Evolutionary conservation across 2,113 vertebrate genomes (phyloP).

Genomic region (Phalacrocorax aristotelis): DNA sequence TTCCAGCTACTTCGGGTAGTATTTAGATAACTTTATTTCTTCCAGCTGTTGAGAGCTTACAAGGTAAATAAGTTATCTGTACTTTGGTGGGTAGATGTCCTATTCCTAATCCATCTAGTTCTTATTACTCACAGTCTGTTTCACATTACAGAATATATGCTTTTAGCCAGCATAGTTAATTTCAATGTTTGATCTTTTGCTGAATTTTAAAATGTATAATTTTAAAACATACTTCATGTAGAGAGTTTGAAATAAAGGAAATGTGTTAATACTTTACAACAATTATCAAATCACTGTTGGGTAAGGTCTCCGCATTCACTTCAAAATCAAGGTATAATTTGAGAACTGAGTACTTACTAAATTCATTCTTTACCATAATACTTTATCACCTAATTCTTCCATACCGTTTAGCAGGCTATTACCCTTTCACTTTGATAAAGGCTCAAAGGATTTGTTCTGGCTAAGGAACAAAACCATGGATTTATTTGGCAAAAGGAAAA

Average conservation of each 20-base stretch:
- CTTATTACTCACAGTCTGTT: slow-evolving; percentile 28
- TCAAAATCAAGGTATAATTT: slow-evolving; percentile 42
- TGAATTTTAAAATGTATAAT: slow-evolving; percentile 31
- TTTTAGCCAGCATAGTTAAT: slow-evolving; percentile 26
- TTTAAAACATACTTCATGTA: slow-evolving; percentile 10
- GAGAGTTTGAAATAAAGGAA: slow-evolving; percentile 29
- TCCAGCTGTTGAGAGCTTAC: slow-evolving; percentile 16
- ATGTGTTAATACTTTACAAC: slow-evolving; percentile 46
- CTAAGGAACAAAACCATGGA: slow-evolving; percentile 34
- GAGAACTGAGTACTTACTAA: slow-evolving; percentile 14
- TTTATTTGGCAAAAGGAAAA: slow-evolving; percentile 36
- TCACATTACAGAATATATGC: slow-evolving; percentile 35
- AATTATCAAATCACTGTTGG: slow-evolving; percentile 16
- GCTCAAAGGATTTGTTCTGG: slow-evolving; percentile 54
- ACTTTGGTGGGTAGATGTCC: background rate
- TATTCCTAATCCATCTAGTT: slow-evolving; percentile 9
- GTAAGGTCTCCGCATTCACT: background rate
- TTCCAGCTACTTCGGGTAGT: background rate
- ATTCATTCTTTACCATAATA: slow-evolving; percentile 18
- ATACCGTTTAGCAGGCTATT: slow-evolving; percentile 32
- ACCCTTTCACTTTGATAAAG: slow-evolving; percentile 58
- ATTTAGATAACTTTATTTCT: slow-evolving; percentile 37
- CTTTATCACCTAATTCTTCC: slow-evolving; percentile 52
- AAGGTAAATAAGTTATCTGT: slow-evolving; percentile 51
- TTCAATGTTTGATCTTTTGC: slow-evolving; percentile 36